Conservation (phyloP, 2,888 invertebrate species). For the Hybos culiciformis region DNA sequence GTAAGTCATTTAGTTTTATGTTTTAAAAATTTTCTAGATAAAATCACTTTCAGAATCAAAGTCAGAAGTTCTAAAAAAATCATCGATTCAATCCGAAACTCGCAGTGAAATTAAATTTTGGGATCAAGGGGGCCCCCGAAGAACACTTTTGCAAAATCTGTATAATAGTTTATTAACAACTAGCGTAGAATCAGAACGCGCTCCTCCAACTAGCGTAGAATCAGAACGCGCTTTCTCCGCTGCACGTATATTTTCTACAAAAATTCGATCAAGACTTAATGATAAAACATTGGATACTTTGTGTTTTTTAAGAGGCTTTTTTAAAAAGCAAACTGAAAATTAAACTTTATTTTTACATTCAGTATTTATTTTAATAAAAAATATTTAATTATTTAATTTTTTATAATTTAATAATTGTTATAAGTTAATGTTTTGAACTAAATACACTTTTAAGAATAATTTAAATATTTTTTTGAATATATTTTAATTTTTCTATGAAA, state of each 20-base stretch:
- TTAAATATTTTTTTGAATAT: too few relatives aligned
- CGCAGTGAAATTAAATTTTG: neutral
- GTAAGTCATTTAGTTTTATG: too few relatives aligned
- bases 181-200: neutral
- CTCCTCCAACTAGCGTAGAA: constrained; percentile 5
- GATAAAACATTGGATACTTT: neutral
- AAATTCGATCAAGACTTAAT: neutral
- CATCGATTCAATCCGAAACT: neutral
- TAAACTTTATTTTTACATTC: too few relatives aligned
- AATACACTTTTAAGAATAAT: too few relatives aligned
- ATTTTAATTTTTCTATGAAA: too few relatives aligned
- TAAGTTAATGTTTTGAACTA: too few relatives aligned
- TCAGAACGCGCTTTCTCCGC: constrained; percentile 6
- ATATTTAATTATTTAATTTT: too few relatives aligned
- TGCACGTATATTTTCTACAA: constrained; percentile 3
- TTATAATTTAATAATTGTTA: too few relatives aligned
- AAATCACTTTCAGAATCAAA: neutral
- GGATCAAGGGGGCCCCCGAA: neutral
- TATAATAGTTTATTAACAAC: too few relatives aligned
- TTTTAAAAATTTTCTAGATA: too few relatives aligned
- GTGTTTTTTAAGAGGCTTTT: neutral
- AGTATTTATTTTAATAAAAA: too few relatives aligned
- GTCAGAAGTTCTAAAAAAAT: neutral
- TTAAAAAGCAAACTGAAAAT: neutral
- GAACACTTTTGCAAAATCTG: neutral